These are phyloP conservation scores for Hoplodrina ambigua DNA, from an alignment of 2,888 invertebrate genomes.

Conservation along the genomic window DNA sequence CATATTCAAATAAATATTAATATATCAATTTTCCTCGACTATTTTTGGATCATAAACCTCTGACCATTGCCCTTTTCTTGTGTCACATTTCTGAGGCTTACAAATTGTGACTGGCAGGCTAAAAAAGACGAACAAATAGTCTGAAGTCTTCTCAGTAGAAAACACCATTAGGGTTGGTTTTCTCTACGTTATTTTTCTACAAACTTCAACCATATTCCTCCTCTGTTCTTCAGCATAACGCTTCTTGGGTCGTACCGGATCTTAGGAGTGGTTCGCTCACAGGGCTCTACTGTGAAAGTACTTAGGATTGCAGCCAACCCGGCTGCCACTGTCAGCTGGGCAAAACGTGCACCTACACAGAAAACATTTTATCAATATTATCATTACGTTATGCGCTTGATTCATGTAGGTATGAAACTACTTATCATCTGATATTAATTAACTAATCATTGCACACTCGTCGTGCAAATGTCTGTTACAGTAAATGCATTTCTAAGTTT, in stretches of 20 bases:
- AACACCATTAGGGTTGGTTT: slow-evolving; percentile 2
- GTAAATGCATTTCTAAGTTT: slow-evolving; percentile 16
- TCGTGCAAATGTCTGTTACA: slow-evolving; percentile 27
- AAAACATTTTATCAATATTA: slow-evolving; percentile 50
- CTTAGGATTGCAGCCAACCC: slow-evolving; percentile 80
- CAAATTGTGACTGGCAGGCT: slow-evolving; percentile 4
- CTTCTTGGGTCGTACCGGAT: slow-evolving; percentile 86
- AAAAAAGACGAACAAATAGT: slow-evolving; percentile 3
- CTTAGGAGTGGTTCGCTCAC: slow-evolving; percentile 78
- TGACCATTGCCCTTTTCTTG: not conserved
- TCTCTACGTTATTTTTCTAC: slow-evolving; percentile 57
- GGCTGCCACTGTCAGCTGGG: slow-evolving; percentile 81
- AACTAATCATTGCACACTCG: slow-evolving; percentile 22
- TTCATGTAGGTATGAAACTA: slow-evolving; percentile 7
- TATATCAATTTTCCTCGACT: not conserved
- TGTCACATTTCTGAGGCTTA: not conserved
- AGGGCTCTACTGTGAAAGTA: slow-evolving; percentile 79
- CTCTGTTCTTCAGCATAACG: slow-evolving; percentile 87
- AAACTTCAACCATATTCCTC: slow-evolving; percentile 85
- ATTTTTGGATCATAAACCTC: slow-evolving; percentile 6
- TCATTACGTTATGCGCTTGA: slow-evolving; percentile 3
- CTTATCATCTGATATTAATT: slow-evolving; percentile 45
- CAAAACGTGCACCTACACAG: slow-evolving; percentile 85
- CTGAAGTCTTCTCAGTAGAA: slow-evolving; percentile 17
- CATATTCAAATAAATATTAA: slow-evolving; percentile 5